Percentiles rank a stretch among this genome's conserved stretches.
phyloP scores from a whole-genome alignment of 2,113 vertebrate species.

The Paramisgurnus dabryanus region DNA sequence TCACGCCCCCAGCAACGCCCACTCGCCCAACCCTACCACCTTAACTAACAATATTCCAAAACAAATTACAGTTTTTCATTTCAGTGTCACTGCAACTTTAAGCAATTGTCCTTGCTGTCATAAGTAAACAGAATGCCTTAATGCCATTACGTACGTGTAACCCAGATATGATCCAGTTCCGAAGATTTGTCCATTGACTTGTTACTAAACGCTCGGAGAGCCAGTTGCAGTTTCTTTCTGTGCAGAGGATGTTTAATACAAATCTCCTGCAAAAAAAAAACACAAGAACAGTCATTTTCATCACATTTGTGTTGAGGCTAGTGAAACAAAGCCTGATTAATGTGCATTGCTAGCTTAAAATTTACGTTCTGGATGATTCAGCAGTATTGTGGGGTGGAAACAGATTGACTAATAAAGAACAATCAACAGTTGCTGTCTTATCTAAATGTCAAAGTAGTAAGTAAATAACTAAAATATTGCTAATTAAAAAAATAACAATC shows the following conservation, averaged over 20 bases:
- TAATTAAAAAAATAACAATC: background rate
- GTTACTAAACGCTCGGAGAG: slow-evolving; percentile 84
- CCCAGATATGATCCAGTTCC: slow-evolving; percentile 94
- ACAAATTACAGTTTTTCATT: too few species aligned
- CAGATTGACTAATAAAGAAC: background rate
- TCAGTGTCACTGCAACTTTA: too few species aligned
- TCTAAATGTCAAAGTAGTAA: background rate
- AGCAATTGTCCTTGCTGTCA: too few species aligned
- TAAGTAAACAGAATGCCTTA: background rate
- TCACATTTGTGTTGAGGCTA: too few species aligned
- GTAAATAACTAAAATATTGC: background rate
- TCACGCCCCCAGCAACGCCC: too few species aligned
- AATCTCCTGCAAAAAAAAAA: slow-evolving; percentile 80
- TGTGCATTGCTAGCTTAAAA: too few species aligned
- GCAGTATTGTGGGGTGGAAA: background rate
- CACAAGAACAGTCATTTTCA: background rate
- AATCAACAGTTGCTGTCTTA: background rate
- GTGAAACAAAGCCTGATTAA: too few species aligned
- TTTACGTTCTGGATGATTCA: too few species aligned
- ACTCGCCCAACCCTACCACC: too few species aligned
- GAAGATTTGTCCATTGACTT: slow-evolving; percentile 90
- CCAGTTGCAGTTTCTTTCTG: slow-evolving; percentile 94
- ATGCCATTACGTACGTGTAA: slow-evolving; percentile 84
- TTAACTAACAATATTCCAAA: too few species aligned
- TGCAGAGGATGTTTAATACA: slow-evolving; percentile 94